Evolutionary conservation across 2,113 vertebrate genomes (phyloP).

Genomic region (Dolichotis patagonum): DNA sequence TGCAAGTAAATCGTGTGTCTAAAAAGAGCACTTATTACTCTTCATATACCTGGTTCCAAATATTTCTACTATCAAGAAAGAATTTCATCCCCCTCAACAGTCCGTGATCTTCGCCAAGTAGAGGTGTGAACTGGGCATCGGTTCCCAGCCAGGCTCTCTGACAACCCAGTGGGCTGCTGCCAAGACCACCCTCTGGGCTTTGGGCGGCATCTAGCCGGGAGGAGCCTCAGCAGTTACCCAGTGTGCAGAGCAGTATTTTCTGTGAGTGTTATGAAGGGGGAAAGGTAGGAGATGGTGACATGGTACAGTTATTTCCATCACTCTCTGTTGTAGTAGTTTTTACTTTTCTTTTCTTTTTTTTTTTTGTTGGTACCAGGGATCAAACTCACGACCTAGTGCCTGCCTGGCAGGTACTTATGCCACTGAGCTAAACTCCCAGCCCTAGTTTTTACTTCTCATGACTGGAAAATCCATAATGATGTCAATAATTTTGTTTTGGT

Average conservation of each 20-base stretch:
- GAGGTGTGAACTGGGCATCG: not conserved
- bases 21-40: not conserved
- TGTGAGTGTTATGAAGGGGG: not conserved
- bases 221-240: not conserved
- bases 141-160: not conserved
- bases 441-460: slow-evolving; percentile 7
- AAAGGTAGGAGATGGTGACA: not conserved
- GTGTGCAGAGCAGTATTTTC: not conserved
- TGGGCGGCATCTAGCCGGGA: not conserved
- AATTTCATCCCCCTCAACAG: not conserved
- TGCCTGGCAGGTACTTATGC: no score
- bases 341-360: not conserved
- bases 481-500: not conserved
- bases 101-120: not conserved
- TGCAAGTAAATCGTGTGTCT: not conserved
- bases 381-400: no score
- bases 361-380: no score
- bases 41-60: not conserved
- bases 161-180: not conserved
- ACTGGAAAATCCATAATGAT: not conserved
- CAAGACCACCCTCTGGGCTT: not conserved
- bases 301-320: not conserved
- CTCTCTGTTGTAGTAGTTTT: not conserved
- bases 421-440: not conserved
- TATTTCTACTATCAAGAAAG: not conserved